phyloP scores from a whole-genome alignment of 1,140 invertebrate species.

The Formica exsecta region DNA sequence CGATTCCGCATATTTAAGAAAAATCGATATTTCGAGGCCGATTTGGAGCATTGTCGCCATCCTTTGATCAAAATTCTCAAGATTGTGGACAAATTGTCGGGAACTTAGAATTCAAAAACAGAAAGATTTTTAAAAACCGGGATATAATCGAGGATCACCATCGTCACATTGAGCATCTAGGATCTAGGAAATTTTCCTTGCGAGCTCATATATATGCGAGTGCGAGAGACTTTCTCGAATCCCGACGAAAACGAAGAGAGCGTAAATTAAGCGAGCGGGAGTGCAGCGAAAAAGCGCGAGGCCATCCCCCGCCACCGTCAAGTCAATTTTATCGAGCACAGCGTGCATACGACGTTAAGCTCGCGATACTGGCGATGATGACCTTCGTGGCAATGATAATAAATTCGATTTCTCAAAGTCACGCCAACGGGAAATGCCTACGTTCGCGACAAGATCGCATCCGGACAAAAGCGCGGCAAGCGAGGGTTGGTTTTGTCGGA shows the following conservation, averaged over 20 bases:
- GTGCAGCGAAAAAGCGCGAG: background rate
- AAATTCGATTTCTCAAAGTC: slow-evolving; percentile 44
- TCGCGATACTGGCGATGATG: background rate
- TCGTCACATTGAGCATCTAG: slow-evolving; percentile 14
- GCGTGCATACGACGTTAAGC: slow-evolving; percentile 21
- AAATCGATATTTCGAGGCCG: too few relatives aligned
- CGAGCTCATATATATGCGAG: slow-evolving; percentile 28
- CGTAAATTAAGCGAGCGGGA: slow-evolving; percentile 10
- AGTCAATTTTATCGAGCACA: slow-evolving; percentile 72
- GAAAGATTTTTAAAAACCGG: background rate
- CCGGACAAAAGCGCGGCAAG: background rate
- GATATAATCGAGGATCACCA: background rate
- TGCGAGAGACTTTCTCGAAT: slow-evolving; percentile 71
- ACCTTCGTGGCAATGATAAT: background rate
- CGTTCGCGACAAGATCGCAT: slow-evolving; percentile 3
- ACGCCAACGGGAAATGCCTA: slow-evolving; percentile 30
- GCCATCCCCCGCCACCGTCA: slow-evolving; percentile 57
- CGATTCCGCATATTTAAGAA: too few relatives aligned
- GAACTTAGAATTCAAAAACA: background rate
- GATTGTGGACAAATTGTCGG: background rate
- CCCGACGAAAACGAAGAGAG: background rate
- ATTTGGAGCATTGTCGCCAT: too few relatives aligned
- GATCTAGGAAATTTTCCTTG: slow-evolving; percentile 41
- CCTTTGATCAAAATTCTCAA: background rate
- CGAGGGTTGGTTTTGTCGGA: slow-evolving; percentile 14